Evolutionary conservation across 2,113 vertebrate species (phyloP).

Genomic region (Cacatua alba): DNA sequence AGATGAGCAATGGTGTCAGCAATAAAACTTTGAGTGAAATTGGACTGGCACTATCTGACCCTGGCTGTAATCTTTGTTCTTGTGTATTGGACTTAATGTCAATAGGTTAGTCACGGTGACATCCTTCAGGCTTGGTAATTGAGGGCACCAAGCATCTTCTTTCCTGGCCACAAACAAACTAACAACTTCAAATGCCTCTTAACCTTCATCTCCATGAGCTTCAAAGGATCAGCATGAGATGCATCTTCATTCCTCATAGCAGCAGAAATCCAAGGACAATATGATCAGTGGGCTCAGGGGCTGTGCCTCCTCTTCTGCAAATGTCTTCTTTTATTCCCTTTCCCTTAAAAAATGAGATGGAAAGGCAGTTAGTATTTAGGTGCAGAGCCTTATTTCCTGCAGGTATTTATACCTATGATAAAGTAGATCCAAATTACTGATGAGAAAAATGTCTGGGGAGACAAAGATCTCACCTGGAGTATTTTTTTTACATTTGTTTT

Average conservation of each 20-base stretch:
- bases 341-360: not conserved
- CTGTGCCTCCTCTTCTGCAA: not conserved
- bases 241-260: constrained; percentile 8
- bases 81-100: not conserved
- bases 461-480: not conserved
- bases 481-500: not conserved
- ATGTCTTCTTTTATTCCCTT: not conserved
- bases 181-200: constrained; percentile 55
- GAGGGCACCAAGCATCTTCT: not conserved
- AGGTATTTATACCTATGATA: not conserved
- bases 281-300: not conserved
- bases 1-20: constrained; percentile 10
- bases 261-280: constrained; percentile 10
- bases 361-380: not conserved
- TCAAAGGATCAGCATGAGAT: constrained; percentile 37
- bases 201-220: constrained; percentile 61
- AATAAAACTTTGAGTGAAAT: not conserved
- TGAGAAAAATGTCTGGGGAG: not conserved
- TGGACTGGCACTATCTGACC: not conserved
- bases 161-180: constrained; percentile 38
- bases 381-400: not conserved
- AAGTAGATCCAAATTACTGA: not conserved
- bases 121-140: not conserved
- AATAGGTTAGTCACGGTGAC: not conserved
- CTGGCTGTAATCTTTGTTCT: not conserved